A percentile compares a stretch with the other conserved stretches of the same genome.
phyloP scores from a whole-genome alignment of 37 sponge, comb jelly and placozoan genomes.

The Geodia barretti region DNA sequence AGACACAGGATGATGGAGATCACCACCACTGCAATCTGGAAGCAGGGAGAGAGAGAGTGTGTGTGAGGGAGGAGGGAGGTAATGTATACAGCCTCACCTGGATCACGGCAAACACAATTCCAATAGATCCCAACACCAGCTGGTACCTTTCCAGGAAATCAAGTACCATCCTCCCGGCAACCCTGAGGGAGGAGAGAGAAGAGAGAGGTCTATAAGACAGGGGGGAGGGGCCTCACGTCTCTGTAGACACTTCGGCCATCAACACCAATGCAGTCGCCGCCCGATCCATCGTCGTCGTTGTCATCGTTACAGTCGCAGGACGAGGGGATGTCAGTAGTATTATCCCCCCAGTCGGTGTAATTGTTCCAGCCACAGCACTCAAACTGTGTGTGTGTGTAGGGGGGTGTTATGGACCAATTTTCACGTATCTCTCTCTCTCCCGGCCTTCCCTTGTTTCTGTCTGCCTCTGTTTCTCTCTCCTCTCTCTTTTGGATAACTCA shows the following conservation, averaged over 20 bases:
- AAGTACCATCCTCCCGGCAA: too few species aligned
- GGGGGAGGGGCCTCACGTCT: neutral
- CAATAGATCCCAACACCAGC: constrained; percentile 2
- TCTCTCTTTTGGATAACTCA: neutral
- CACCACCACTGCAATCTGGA: neutral
- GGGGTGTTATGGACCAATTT: constrained; percentile 12
- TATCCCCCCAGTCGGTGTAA: constrained; percentile 6
- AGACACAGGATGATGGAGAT: neutral
- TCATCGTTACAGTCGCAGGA: constrained; percentile 25
- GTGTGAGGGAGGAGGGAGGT: neutral
- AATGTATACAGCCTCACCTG: constrained; percentile 11
- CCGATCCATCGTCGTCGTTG: neutral
- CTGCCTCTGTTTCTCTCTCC: too few species aligned
- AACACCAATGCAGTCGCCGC: neutral
- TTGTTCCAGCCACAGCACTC: constrained; percentile 46
- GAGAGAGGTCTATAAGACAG: neutral
- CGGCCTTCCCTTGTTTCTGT: too few species aligned
- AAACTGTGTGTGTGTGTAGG: constrained; percentile 23
- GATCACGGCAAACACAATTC: constrained; percentile 13
- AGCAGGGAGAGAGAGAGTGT: neutral
- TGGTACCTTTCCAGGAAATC: neutral
- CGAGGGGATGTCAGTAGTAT: constrained; percentile 1
- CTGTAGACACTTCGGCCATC: constrained; percentile 8
- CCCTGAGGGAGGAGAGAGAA: neutral
- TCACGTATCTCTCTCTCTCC: too few species aligned